Evolutionary conservation across 1,140 invertebrate species (phyloP), one percentile per base, ranked within the genome.

Genomic region (Triops longicaudatus): DNA sequence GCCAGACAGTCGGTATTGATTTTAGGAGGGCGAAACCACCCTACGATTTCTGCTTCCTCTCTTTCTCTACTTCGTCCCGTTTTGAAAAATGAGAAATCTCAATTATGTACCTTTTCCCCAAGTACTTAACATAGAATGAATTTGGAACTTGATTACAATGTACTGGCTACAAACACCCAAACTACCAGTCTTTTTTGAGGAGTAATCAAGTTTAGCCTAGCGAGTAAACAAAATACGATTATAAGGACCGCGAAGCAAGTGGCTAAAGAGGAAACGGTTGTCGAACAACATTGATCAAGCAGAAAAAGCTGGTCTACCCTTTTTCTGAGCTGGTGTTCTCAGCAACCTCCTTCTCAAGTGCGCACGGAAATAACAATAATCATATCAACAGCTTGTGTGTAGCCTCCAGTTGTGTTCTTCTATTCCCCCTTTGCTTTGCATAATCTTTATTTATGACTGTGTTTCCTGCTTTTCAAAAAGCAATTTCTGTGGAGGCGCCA

Each of bases 361-460:
- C 0, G 1, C 31, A 22, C 50, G 17, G 17, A n/a, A 17, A 63
- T 22, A 63, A 63, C 50, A 22, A 63, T 63, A 63, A 22, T 14
- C 14, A 63, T 63, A 63, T 63, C 50, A 63, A 63, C 50, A 63
- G 50, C 50, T 22, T 22, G 50, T 5, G 31, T 37, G 7, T 37
- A 7, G 31, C 31, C 31, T 37, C 22, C 50, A 63, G 50, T 22
- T 63, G 7, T 37, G 50, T n/a, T 22, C 9, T 22, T 63, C 50
- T 63, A 14, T 17, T 63, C 50, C 50, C 50, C 50, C 50, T 63
- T 37, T 2, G 50, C 14, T 63, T 63, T 63, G 22, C 50, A 63
- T 63, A 63, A 63, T n/a, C 50, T 63, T 63, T 63, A 63, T 63
- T 63, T 63, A 63, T 63, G 50, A 22, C 50, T 37, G 10, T 63